These are phyloP conservation scores for Siniperca scherzeri DNA, from an alignment of 2,797 vertebrate species.

Conservation along the genomic window DNA sequence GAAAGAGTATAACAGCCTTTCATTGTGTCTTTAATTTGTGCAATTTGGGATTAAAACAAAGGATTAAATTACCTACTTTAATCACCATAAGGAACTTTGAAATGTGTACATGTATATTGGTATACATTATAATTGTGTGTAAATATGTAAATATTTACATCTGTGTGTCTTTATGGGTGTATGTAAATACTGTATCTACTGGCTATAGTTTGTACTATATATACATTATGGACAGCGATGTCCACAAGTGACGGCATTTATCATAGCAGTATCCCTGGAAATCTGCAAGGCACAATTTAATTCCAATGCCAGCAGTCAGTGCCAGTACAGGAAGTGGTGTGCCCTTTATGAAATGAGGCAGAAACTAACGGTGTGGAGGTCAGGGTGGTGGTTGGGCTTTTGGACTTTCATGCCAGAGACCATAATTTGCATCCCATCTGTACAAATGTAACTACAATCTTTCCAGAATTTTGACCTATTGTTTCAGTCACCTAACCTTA, in stretches of 20 bases:
- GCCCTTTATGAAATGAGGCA: neutral
- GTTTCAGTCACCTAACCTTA: neutral
- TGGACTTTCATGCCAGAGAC: slow-evolving; percentile 9
- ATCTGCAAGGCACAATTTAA: neutral
- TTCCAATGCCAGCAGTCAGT: neutral
- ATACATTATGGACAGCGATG: neutral
- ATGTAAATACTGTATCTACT: too few relatives aligned
- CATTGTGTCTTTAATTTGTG: neutral
- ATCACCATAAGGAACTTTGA: neutral
- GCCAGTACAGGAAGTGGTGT: neutral
- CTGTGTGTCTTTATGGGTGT: too few relatives aligned
- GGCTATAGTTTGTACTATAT: too few relatives aligned
- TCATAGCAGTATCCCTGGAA: neutral
- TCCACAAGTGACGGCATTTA: neutral
- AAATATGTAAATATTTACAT: too few relatives aligned
- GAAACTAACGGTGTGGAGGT: neutral
- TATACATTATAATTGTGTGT: neutral
- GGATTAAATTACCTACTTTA: neutral
- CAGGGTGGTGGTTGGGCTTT: neutral
- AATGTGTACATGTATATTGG: neutral
- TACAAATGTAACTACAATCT: neutral
- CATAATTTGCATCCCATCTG: neutral
- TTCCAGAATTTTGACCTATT: neutral
- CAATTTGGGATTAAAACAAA: slow-evolving; percentile 7
- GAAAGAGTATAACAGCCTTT: neutral